Conservation (phyloP, 2,888 invertebrate genomes). For the Drosophila testacea region DNA sequence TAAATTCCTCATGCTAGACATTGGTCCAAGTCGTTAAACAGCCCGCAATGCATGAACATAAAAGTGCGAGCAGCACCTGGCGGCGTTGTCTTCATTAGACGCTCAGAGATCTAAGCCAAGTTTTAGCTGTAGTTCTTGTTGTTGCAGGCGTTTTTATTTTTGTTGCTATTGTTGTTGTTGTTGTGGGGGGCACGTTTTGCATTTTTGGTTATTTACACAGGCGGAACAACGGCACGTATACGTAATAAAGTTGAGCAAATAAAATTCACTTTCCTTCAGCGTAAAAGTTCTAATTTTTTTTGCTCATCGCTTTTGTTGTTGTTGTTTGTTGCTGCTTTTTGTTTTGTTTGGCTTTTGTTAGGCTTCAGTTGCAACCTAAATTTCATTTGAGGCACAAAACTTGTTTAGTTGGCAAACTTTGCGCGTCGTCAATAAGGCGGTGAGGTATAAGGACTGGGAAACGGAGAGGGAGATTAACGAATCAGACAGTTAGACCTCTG, state of each 20-base stretch:
- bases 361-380: slow-evolving; percentile 82
- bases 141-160: slow-evolving; percentile 3
- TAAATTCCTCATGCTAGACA: slow-evolving; percentile 59
- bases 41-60: slow-evolving; percentile 70
- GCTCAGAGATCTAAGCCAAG: slow-evolving; percentile 43
- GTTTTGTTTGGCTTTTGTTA: slow-evolving; percentile 76
- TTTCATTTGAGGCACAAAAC: slow-evolving; percentile 81
- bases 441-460: slow-evolving; percentile 35
- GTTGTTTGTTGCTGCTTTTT: slow-evolving; percentile 52
- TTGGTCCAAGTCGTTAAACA: slow-evolving; percentile 71
- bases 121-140: slow-evolving; percentile 15
- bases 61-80: slow-evolving; percentile 72
- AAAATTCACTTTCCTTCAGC: slow-evolving; percentile 79
- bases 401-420: slow-evolving; percentile 81
- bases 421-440: slow-evolving; percentile 77
- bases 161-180: not conserved
- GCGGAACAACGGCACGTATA: slow-evolving; percentile 77
- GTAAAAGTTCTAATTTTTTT: slow-evolving; percentile 77
- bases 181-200: slow-evolving; percentile 62
- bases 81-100: slow-evolving; percentile 74
- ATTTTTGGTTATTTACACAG: slow-evolving; percentile 78
- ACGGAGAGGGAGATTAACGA: slow-evolving; percentile 7
- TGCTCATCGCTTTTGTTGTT: slow-evolving; percentile 17
- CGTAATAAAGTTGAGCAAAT: slow-evolving; percentile 81
- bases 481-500: slow-evolving; percentile 70